These are phyloP conservation scores for Holacanthus passer DNA, from an alignment of 2,113 vertebrate species.

Conservation along the genomic window DNA sequence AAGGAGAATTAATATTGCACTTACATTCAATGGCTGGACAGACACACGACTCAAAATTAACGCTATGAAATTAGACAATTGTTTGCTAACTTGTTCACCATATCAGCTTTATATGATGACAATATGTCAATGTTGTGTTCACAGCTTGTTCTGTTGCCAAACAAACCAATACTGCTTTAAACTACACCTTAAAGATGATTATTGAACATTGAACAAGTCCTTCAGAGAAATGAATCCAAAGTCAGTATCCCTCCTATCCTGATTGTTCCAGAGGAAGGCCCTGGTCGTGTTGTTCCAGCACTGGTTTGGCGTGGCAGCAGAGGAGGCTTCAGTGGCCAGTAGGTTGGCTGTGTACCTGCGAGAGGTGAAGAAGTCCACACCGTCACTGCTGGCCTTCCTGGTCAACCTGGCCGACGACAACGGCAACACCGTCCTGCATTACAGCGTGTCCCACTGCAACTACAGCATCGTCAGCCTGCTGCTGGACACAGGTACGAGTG, in stretches of 20 bases:
- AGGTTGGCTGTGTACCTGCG: conserved; percentile 84
- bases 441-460: conserved; percentile 95
- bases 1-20: background rate
- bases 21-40: background rate
- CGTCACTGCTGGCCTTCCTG: conserved; percentile 86
- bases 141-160: too few species aligned
- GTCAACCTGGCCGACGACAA: conserved; percentile 94
- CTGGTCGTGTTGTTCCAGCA: conserved; percentile 88
- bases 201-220: background rate
- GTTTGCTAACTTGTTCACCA: background rate
- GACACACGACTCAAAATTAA: background rate
- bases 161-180: too few species aligned
- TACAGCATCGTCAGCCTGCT: conserved; percentile 89
- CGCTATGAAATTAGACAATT: too few species aligned
- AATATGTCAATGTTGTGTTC: background rate
- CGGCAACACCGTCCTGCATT: conserved; percentile 94
- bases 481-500: conserved; percentile 89
- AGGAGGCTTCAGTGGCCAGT: conserved; percentile 85
- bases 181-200: background rate
- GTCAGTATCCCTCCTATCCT: background rate
- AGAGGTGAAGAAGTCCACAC: conserved; percentile 77
- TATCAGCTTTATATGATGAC: background rate
- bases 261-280: conserved; percentile 84
- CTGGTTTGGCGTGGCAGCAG: conserved; percentile 92
- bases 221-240: background rate